phyloP scores from a whole-genome alignment of 2,113 vertebrate genomes.

The Notarius lentiginosus region DNA sequence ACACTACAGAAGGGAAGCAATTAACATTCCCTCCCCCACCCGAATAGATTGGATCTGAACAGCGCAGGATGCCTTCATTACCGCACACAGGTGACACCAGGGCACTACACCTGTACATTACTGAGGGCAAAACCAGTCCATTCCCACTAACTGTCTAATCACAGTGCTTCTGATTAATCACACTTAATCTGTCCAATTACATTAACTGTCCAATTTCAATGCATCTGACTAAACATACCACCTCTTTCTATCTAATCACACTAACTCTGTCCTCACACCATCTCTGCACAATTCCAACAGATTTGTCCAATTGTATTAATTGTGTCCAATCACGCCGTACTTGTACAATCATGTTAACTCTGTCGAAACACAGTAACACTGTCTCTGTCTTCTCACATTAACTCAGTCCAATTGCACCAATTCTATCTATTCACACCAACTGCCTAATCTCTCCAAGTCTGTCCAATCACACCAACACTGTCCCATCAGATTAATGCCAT shows the following conservation, averaged over 20 bases:
- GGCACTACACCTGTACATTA: not conserved
- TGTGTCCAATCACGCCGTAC: not conserved
- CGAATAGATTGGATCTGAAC: not conserved
- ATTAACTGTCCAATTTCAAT: not conserved
- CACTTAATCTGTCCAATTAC: too few species aligned
- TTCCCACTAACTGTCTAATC: not conserved
- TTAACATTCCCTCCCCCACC: not conserved
- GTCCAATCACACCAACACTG: not conserved
- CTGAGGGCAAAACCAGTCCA: not conserved
- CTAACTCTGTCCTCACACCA: not conserved
- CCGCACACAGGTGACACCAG: not conserved
- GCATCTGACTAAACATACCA: not conserved
- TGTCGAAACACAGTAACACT: not conserved
- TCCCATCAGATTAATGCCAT: not conserved
- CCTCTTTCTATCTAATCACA: not conserved
- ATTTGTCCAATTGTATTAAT: too few species aligned
- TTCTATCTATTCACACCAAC: not conserved
- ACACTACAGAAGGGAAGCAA: constrained; percentile 15
- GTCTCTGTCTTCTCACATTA: not conserved
- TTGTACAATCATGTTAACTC: not conserved
- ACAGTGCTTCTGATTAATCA: not conserved
- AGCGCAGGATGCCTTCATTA: not conserved
- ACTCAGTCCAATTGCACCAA: not conserved
- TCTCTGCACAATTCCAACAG: not conserved
- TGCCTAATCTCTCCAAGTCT: not conserved